phyloP scores from a whole-genome alignment of 2,888 invertebrate species.

The Standfussiana lucernea region DNA sequence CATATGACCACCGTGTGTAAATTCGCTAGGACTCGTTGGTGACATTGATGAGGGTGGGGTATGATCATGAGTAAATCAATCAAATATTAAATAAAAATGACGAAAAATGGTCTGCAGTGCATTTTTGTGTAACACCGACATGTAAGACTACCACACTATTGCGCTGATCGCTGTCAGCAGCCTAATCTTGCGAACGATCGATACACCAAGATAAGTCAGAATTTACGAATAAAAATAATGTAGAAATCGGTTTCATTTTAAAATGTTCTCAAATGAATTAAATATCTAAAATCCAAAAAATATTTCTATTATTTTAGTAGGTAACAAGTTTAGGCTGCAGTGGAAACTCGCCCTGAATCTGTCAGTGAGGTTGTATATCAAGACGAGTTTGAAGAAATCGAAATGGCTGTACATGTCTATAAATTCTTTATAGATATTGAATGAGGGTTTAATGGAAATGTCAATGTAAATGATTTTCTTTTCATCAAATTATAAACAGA shows the following conservation, averaged over 20 bases:
- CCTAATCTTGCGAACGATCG: constrained; percentile 16
- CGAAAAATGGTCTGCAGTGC: constrained; percentile 70
- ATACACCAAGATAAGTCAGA: not conserved
- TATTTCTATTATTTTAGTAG: not conserved
- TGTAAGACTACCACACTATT: constrained; percentile 42
- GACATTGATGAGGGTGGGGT: constrained; percentile 71
- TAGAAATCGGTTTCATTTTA: not conserved
- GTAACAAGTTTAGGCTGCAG: constrained; percentile 32
- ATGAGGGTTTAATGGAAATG: constrained; percentile 40
- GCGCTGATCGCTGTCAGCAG: constrained; percentile 10
- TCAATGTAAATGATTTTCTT: constrained; percentile 19
- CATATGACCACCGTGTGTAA: constrained; percentile 91
- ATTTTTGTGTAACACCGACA: constrained; percentile 29
- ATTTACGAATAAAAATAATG: not conserved
- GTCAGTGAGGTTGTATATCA: constrained; percentile 44
- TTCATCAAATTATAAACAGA: constrained; percentile 47
- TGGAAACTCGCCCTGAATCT: constrained; percentile 42
- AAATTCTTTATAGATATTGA: constrained; percentile 35
- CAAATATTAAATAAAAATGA: constrained; percentile 56
- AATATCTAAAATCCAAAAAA: not conserved
- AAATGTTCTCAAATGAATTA: constrained; percentile 1
- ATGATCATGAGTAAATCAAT: constrained; percentile 70
- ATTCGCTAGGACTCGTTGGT: constrained; percentile 89
- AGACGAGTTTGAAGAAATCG: constrained; percentile 31
- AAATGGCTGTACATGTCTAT: constrained; percentile 33